These are phyloP conservation scores for Pygoscelis antarcticus DNA, from an alignment of 2,113 vertebrate species.

Conservation along the genomic window DNA sequence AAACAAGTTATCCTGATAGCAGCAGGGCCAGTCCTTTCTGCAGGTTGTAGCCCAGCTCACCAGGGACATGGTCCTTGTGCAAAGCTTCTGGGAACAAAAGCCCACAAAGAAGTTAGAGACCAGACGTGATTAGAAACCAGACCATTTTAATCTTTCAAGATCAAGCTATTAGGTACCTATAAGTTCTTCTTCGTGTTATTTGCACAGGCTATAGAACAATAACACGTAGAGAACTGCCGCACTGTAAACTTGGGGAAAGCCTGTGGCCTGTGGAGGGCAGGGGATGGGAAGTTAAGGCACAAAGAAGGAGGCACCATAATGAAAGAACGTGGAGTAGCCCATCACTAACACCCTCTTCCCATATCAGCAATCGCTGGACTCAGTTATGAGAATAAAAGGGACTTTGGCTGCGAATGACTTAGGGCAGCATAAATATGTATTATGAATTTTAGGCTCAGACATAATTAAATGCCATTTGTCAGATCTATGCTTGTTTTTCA, in stretches of 20 bases:
- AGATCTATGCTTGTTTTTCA: conserved; percentile 52
- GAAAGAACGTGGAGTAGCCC: not conserved
- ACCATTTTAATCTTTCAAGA: not conserved
- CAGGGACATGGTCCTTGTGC: not conserved
- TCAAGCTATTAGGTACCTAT: not conserved
- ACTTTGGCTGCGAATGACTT: conserved; percentile 51
- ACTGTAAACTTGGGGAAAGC: not conserved
- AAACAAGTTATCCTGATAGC: not conserved
- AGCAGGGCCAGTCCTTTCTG: not conserved
- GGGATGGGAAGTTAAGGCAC: not conserved
- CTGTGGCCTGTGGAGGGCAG: not conserved
- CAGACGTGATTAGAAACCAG: not conserved
- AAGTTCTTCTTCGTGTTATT: not conserved
- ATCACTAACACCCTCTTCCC: not conserved
- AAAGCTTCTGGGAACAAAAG: not conserved
- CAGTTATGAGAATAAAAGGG: conserved; percentile 50
- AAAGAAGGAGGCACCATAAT: not conserved
- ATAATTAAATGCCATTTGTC: conserved; percentile 57
- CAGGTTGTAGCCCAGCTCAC: not conserved
- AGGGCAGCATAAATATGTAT: conserved; percentile 53
- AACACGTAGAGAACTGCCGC: not conserved
- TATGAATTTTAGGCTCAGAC: conserved; percentile 56
- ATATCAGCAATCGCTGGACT: not conserved
- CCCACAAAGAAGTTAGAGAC: not conserved
- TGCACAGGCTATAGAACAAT: not conserved